Conservation (phyloP, 2,797 vertebrate genomes). For the Propithecus perrieri region DNA sequence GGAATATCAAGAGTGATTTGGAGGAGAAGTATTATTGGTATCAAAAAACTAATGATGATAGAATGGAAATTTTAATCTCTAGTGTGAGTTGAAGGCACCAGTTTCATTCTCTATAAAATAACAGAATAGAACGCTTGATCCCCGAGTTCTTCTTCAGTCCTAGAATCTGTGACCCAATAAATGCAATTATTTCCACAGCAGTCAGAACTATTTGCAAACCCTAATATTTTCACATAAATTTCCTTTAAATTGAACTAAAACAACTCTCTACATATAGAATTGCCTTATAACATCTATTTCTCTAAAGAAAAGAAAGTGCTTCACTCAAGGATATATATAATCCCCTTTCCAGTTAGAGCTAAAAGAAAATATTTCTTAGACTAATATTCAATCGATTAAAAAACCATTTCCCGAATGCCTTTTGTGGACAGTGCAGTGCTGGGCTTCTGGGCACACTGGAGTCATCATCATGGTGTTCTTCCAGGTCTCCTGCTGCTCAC, state of each 20-base stretch:
- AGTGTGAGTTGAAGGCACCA: neutral
- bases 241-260: constrained; percentile 18
- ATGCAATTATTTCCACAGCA: neutral
- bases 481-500: neutral
- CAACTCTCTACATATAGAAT: neutral
- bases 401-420: neutral
- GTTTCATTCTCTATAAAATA: neutral
- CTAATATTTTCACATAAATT: neutral
- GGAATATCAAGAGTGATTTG: neutral
- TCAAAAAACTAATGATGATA: neutral
- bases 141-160: neutral
- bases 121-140: neutral
- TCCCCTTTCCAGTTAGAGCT: neutral
- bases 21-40: neutral
- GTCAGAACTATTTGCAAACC: neutral
- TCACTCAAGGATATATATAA: neutral
- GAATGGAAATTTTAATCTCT: neutral
- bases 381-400: neutral
- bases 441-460: neutral
- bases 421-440: neutral
- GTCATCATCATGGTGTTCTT: neutral
- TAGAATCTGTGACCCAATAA: neutral
- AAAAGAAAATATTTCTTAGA: constrained; percentile 21
- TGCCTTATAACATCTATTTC: neutral
- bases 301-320: neutral